phyloP scores from a whole-genome alignment of 2,888 invertebrate species.

The Aphodius sticticus region DNA sequence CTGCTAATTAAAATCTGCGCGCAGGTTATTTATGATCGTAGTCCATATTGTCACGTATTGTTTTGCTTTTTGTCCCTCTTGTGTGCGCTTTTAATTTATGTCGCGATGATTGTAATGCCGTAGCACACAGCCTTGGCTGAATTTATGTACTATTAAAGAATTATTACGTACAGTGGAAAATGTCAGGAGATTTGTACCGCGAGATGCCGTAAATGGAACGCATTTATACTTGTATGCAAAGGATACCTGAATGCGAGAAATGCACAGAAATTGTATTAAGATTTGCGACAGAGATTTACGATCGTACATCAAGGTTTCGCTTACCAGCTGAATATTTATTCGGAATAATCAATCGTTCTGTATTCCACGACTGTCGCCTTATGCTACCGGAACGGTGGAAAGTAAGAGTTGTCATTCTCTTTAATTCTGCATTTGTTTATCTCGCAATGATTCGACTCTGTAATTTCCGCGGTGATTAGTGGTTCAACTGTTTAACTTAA shows the following conservation, averaged over 20 bases:
- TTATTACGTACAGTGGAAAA: slow-evolving; percentile 21
- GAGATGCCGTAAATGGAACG: slow-evolving; percentile 22
- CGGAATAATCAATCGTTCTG: slow-evolving; percentile 16
- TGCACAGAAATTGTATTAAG: slow-evolving; percentile 18
- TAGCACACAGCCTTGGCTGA: slow-evolving; percentile 14
- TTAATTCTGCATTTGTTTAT: too few species aligned
- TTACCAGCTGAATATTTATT: slow-evolving; percentile 19
- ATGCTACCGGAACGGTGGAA: neutral
- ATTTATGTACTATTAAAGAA: slow-evolving; percentile 27
- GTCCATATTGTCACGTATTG: slow-evolving; percentile 12
- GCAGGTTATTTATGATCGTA: neutral
- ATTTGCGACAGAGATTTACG: slow-evolving; percentile 21
- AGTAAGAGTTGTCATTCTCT: too few species aligned
- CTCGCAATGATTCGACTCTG: too few species aligned
- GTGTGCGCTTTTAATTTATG: slow-evolving; percentile 18
- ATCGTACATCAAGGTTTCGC: slow-evolving; percentile 21
- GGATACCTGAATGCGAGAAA: slow-evolving; percentile 13
- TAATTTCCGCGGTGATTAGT: too few species aligned
- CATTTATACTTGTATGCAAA: slow-evolving; percentile 24
- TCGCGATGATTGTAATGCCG: slow-evolving; percentile 22
- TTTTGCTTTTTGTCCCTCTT: slow-evolving; percentile 14
- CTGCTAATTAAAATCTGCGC: slow-evolving; percentile 11
- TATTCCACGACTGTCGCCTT: neutral
- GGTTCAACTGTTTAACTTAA: too few species aligned
- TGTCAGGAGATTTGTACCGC: slow-evolving; percentile 23